phyloP scores from a whole-genome alignment of 2,113 vertebrate species.

The Vidua macroura region DNA sequence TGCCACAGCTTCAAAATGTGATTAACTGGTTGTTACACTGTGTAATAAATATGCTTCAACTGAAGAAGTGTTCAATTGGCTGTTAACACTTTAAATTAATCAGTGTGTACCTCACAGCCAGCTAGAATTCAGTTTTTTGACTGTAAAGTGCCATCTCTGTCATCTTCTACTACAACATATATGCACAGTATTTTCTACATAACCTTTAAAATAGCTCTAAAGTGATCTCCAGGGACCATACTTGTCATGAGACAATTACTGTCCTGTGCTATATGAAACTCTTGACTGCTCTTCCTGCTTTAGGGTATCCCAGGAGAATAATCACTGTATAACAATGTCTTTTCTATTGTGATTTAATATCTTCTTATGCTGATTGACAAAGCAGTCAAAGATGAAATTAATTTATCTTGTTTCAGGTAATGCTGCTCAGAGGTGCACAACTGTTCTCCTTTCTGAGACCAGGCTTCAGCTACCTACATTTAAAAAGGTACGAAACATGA shows the following conservation, averaged over 20 bases:
- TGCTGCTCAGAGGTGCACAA: background rate
- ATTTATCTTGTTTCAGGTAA: background rate
- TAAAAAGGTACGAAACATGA: background rate
- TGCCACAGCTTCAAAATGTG: background rate
- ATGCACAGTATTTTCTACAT: background rate
- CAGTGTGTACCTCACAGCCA: background rate
- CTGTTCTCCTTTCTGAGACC: background rate
- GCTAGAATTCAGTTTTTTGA: background rate
- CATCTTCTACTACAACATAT: background rate
- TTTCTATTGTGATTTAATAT: slow-evolving; percentile 33
- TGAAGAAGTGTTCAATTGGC: slow-evolving; percentile 11
- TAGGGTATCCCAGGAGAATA: background rate
- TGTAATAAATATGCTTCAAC: background rate
- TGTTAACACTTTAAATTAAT: slow-evolving; percentile 37
- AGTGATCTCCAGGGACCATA: background rate
- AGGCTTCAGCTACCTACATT: background rate
- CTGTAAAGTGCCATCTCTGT: slow-evolving; percentile 8
- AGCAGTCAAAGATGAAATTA: background rate
- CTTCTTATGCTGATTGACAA: slow-evolving; percentile 22
- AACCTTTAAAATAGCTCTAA: slow-evolving; percentile 6
- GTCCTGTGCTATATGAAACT: slow-evolving; percentile 21
- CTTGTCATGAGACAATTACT: slow-evolving; percentile 34
- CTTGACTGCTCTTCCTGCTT: slow-evolving; percentile 34
- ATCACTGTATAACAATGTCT: slow-evolving; percentile 4
- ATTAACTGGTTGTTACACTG: background rate